phyloP scores from a whole-genome alignment of 2,113 vertebrate genomes.

The Melanostigma gelatinosum region DNA sequence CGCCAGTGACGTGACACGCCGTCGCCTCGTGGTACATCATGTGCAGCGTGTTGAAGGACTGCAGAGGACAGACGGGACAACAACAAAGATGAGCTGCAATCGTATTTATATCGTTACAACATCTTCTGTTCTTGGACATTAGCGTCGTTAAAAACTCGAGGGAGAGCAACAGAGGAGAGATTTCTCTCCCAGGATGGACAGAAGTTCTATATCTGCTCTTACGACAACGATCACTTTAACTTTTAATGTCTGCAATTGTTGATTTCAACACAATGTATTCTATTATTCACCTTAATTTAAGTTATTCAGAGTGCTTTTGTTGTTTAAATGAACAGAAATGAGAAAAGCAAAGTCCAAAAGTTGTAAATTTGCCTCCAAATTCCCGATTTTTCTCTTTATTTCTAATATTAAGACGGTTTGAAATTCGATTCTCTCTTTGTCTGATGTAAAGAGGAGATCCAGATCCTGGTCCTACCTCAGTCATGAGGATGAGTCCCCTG shows the following conservation, averaged over 20 bases:
- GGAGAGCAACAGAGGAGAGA: no score
- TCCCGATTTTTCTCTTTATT: neutral
- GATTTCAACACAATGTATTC: neutral
- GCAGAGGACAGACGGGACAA: conserved; percentile 2
- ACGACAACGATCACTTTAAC: neutral
- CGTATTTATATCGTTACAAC: no score
- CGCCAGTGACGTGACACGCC: conserved; percentile 97
- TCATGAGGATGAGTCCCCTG: conserved; percentile 98
- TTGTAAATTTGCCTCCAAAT: neutral
- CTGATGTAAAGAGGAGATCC: neutral
- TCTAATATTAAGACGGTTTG: neutral
- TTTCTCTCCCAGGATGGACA: no score
- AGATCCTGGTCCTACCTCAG: conserved; percentile 84
- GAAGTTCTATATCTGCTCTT: neutral
- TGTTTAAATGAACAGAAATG: neutral
- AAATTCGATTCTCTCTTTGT: neutral
- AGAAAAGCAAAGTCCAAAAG: neutral
- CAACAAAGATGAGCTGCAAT: no score
- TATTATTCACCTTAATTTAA: neutral
- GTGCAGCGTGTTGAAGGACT: conserved; percentile 99
- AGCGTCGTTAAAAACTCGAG: no score
- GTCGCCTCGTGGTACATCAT: conserved; percentile 99
- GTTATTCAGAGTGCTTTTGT: neutral
- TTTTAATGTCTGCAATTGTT: neutral
- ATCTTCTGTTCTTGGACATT: no score